phyloP scores from a whole-genome alignment of 1,140 invertebrate species.

The Pomacea maculata region DNA sequence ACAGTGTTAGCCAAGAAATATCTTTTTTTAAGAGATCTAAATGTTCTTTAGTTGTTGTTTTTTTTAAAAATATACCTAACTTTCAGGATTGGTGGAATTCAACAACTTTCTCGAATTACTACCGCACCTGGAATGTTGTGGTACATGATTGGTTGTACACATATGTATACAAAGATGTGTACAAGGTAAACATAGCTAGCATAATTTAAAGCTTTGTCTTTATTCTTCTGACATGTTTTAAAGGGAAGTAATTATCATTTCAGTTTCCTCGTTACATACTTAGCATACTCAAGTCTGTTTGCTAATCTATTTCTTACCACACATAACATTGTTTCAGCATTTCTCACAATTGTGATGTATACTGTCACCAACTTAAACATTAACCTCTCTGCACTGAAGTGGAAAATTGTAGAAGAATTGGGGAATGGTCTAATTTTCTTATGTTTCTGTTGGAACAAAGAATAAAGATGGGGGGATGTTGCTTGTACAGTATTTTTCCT shows the following conservation, averaged over 20 bases:
- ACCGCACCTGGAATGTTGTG: slow-evolving; percentile 91
- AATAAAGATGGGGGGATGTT: no score
- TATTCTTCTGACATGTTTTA: not conserved
- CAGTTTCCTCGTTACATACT: no score
- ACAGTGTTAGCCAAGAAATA: not conserved
- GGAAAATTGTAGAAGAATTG: no score
- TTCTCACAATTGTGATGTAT: not conserved
- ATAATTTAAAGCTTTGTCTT: not conserved
- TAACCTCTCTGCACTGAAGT: no score
- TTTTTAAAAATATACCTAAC: not conserved
- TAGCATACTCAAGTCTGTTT: no score
- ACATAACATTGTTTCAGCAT: not conserved
- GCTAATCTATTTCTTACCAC: not conserved
- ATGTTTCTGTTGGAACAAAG: no score
- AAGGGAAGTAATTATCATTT: no score
- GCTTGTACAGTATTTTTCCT: no score
- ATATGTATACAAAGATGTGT: slow-evolving; percentile 90
- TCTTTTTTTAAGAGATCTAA: not conserved
- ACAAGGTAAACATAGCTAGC: slow-evolving; percentile 66
- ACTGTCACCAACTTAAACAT: no score
- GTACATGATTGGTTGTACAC: slow-evolving; percentile 94
- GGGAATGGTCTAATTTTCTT: no score
- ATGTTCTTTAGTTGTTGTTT: not conserved
- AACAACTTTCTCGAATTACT: slow-evolving; percentile 81
- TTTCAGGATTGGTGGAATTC: slow-evolving; percentile 94